Evolutionary conservation across 2,797 vertebrate species (phyloP), one percentile per base, ranked within the genome.

Genomic region (Pseudomugil tenellus): DNA sequence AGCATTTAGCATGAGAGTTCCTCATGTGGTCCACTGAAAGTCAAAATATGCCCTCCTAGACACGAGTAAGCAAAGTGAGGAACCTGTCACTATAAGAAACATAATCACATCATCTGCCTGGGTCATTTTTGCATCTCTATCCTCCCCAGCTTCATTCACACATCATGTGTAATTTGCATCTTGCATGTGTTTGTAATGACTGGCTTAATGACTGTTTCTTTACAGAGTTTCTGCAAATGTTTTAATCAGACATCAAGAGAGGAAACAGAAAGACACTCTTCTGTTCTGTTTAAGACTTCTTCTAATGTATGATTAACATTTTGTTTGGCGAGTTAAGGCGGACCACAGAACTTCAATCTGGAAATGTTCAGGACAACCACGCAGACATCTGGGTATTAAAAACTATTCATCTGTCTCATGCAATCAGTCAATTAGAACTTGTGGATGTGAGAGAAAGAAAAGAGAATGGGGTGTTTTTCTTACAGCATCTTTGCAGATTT

Each of bases 181-280:
- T 64, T 72, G 64, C 74, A 49, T 70, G 59, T 37, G 37, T 85
- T 75, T 60, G 65, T 74, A 73, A 81, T 67, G 66, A 71, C 70
- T 68, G 56, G 48, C 64, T 74, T 37, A 28, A 76, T 76, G 60
- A 77, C 79, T 64, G 53, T 35, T 49, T 74, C 59, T 67, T 60
- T 31, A 29, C 16, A 43, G 32, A 56, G 58, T 28, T 23, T 58
- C 53, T 79, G 41, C 57, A 34, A 68, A 58, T 77, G 62, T 46
- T 68, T 81, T 72, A 67, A 82, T 80, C 60, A 67, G 52, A 77
- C 69, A 84, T 79, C 58, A 87, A 84, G 81, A 63, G 21, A 28
- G 59, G 39, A 46, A 55, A 25, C 29, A 76, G 37, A 29, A 76
- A 41, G 48, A 56, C 23, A 35, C 63, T 58, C 62, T 43, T 83